Evolutionary conservation across 2,888 invertebrate genomes (phyloP).

Genomic region (Dexiosoma caninum): DNA sequence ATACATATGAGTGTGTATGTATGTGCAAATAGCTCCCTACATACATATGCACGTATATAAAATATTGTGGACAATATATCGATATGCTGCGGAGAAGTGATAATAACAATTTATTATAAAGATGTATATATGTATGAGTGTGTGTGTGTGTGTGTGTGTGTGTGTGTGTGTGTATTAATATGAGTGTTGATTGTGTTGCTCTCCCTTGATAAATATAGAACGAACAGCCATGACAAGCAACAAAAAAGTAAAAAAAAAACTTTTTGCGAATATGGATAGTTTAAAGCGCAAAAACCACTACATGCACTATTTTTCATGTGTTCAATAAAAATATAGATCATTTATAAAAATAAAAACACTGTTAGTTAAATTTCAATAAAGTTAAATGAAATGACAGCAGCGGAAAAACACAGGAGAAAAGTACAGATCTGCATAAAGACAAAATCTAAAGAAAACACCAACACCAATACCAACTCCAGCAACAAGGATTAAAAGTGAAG

Average conservation of each 20-base stretch:
- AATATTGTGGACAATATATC: slow-evolving; percentile 50
- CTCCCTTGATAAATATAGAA: not conserved
- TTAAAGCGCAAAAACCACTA: slow-evolving; percentile 42
- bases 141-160: not conserved
- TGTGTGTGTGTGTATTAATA: slow-evolving; percentile 15
- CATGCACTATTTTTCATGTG: slow-evolving; percentile 24
- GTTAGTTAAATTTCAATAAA: slow-evolving; percentile 54
- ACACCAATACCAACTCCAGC: slow-evolving; percentile 51
- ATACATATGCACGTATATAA: not conserved
- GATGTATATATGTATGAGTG: slow-evolving; percentile 34
- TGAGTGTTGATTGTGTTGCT: slow-evolving; percentile 37
- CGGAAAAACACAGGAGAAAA: not conserved
- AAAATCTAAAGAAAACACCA: slow-evolving; percentile 66
- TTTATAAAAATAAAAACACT: slow-evolving; percentile 31
- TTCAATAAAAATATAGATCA: slow-evolving; percentile 35
- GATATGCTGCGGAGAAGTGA: slow-evolving; percentile 73
- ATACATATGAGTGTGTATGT: not conserved
- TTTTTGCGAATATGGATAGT: slow-evolving; percentile 29
- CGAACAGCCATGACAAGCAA: slow-evolving; percentile 54
- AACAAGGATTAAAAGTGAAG: slow-evolving; percentile 44
- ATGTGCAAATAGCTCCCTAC: not conserved
- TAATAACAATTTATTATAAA: slow-evolving; percentile 74
- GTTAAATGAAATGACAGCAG: slow-evolving; percentile 46
- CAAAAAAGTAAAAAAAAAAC: slow-evolving; percentile 63
- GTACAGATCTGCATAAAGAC: slow-evolving; percentile 26